Evolutionary conservation across 2,113 vertebrate species (phyloP).

Genomic region (Cettia cetti): DNA sequence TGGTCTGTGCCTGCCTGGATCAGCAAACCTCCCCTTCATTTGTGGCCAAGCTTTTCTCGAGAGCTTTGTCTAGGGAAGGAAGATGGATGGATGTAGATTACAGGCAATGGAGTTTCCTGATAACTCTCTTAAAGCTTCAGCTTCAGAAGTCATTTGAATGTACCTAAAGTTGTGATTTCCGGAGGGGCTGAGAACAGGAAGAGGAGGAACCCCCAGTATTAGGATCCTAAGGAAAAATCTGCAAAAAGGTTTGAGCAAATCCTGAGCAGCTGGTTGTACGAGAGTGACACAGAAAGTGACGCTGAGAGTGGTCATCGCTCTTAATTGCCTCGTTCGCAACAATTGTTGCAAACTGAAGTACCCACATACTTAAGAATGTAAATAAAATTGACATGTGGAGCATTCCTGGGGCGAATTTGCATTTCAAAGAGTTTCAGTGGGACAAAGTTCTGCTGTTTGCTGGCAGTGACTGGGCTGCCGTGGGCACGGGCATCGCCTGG

Average conservation of each 20-base stretch:
- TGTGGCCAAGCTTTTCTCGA: background rate
- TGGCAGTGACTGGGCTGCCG: constrained; percentile 43
- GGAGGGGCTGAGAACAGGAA: background rate
- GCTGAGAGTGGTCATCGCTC: accelerated
- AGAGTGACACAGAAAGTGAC: accelerated
- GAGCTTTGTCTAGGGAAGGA: background rate
- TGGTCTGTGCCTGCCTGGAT: background rate
- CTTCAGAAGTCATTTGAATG: accelerated
- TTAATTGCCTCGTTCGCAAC: accelerated
- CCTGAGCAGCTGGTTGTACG: accelerated
- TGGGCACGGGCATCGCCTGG: background rate
- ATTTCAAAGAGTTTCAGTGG: background rate
- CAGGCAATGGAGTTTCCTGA: accelerated
- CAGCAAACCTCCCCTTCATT: background rate
- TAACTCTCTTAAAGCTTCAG: background rate
- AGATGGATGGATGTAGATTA: background rate
- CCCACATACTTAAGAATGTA: accelerated
- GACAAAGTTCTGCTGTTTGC: background rate
- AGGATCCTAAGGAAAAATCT: accelerated
- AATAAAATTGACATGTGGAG: accelerated
- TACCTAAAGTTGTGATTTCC: background rate
- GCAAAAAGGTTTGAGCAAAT: accelerated
- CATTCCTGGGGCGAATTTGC: accelerated
- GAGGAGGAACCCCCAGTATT: accelerated
- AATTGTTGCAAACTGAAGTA: background rate